A percentile compares a stretch with the other conserved stretches of the same genome.
Evolutionary conservation across 2,113 vertebrate genomes (phyloP).

Genomic region (Myotis lucifugus): DNA sequence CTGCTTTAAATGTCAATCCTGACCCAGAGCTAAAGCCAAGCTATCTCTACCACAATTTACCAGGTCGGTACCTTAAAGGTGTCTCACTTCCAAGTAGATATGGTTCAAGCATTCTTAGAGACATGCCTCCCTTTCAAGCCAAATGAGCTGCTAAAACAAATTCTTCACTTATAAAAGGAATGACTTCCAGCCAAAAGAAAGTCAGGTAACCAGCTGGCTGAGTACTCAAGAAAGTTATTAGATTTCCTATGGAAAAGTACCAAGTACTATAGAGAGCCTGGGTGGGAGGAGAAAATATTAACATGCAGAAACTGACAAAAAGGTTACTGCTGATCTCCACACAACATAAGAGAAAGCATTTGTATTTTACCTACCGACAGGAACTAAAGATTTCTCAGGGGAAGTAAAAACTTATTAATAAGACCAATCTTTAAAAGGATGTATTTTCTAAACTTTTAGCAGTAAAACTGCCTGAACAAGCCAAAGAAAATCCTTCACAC

Average conservation of each 20-base stretch:
- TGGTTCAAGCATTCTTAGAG: not conserved
- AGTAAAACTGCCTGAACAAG: slow-evolving; percentile 21
- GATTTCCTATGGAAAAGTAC: slow-evolving; percentile 66
- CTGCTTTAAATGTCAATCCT: slow-evolving; percentile 30
- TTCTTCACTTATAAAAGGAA: slow-evolving; percentile 47
- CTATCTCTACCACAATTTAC: not conserved
- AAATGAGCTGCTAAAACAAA: slow-evolving; percentile 41
- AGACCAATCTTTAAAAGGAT: slow-evolving; percentile 46
- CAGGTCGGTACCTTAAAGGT: not conserved
- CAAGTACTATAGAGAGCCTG: not conserved
- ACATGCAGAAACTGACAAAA: slow-evolving; percentile 52
- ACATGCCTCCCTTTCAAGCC: not conserved
- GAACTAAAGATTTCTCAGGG: slow-evolving; percentile 7
- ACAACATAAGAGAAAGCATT: not conserved
- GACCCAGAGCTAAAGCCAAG: not conserved
- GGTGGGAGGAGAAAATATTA: slow-evolving; percentile 62
- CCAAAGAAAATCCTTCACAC: slow-evolving; percentile 41
- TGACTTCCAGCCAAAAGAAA: slow-evolving; percentile 54
- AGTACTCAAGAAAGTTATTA: slow-evolving; percentile 41
- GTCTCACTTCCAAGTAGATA: slow-evolving; percentile 26
- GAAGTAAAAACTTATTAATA: slow-evolving; percentile 24
- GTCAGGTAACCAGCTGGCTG: not conserved
- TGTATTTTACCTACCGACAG: slow-evolving; percentile 28
- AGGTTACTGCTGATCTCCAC: slow-evolving; percentile 19
- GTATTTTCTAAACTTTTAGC: not conserved